Evolutionary conservation across 1,140 invertebrate genomes (phyloP).

Genomic region (Penaeus vannamei): DNA sequence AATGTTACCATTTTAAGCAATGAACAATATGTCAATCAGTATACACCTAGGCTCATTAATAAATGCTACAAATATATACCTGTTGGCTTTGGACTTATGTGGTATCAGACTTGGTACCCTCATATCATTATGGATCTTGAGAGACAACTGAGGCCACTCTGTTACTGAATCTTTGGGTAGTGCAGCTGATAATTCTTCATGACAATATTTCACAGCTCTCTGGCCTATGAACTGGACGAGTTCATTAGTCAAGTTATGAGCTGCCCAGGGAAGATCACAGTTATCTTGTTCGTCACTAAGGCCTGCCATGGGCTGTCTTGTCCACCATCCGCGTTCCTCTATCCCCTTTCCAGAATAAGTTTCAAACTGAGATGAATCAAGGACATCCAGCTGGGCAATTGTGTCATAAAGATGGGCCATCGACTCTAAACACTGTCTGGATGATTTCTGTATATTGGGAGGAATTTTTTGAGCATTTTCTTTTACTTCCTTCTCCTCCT

Average conservation of each 20-base stretch:
- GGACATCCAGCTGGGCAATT: constrained; percentile 36
- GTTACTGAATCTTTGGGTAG: not conserved
- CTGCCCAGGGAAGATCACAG: not conserved
- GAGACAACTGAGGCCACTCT: constrained; percentile 29
- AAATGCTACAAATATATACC: not conserved
- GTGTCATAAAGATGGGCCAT: constrained; percentile 32
- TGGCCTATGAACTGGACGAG: constrained; percentile 2
- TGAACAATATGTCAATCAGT: too few species aligned
- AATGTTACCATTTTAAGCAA: too few species aligned
- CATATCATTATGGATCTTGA: not conserved
- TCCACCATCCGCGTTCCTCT: constrained; percentile 20
- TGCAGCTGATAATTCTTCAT: not conserved
- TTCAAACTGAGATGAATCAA: not conserved
- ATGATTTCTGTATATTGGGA: constrained; percentile 7
- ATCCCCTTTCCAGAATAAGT: not conserved
- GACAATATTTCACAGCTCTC: constrained; percentile 21
- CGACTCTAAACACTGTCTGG: constrained; percentile 18
- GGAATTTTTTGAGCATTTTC: constrained; percentile 17
- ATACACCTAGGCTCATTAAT: too few species aligned
- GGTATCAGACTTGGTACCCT: not conserved
- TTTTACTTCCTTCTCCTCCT: not conserved
- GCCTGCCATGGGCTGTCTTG: constrained; percentile 14
- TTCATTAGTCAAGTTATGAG: not conserved
- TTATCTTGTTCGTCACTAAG: not conserved
- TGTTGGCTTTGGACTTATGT: not conserved